These are phyloP conservation scores for Sphaeridia pumilis DNA, from an alignment of 2,888 invertebrate genomes.

Conservation along the genomic window DNA sequence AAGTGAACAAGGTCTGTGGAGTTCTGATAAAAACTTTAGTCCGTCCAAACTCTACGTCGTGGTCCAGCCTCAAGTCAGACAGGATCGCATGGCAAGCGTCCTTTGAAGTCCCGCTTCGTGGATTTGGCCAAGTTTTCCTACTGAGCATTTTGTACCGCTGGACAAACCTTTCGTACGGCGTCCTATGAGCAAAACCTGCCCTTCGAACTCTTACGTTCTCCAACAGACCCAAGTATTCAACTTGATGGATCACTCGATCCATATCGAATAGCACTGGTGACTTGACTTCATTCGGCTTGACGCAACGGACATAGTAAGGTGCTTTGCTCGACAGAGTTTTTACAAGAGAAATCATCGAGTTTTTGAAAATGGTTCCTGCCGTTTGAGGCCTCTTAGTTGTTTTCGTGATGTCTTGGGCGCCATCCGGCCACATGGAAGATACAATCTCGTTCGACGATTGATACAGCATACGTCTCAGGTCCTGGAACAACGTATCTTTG, in stretches of 20 bases:
- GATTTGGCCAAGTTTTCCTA: slow-evolving; percentile 94
- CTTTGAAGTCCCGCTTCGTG: slow-evolving; percentile 58
- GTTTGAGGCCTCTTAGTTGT: slow-evolving; percentile 91
- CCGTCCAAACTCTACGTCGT: slow-evolving; percentile 86
- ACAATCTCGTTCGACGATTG: slow-evolving; percentile 67
- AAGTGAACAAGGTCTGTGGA: slow-evolving; percentile 75
- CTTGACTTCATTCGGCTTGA: slow-evolving; percentile 94
- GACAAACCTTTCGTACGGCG: slow-evolving; percentile 65
- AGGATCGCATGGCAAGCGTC: slow-evolving; percentile 79
- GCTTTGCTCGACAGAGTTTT: slow-evolving; percentile 80
- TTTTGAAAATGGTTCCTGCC: slow-evolving; percentile 87
- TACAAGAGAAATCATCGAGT: slow-evolving; percentile 83
- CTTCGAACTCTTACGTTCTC: slow-evolving; percentile 69
- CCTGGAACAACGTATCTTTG: slow-evolving; percentile 91
- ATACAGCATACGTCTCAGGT: slow-evolving; percentile 84
- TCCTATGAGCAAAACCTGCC: slow-evolving; percentile 94
- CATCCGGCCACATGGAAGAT: slow-evolving; percentile 91
- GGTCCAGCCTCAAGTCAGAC: slow-evolving; percentile 59
- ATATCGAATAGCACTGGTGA: slow-evolving; percentile 74
- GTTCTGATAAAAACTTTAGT: slow-evolving; percentile 93
- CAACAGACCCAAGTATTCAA: slow-evolving; percentile 36
- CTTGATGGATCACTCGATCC: slow-evolving; percentile 52
- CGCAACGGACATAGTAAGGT: slow-evolving; percentile 85
- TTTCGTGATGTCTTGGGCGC: slow-evolving; percentile 75
- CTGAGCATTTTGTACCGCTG: slow-evolving; percentile 90